Percentiles rank a stretch among this genome's conserved stretches.
These are phyloP conservation scores for Melanotaenia maccullochi DNA, from an alignment of 2,797 vertebrate species.

Conservation along the genomic window DNA sequence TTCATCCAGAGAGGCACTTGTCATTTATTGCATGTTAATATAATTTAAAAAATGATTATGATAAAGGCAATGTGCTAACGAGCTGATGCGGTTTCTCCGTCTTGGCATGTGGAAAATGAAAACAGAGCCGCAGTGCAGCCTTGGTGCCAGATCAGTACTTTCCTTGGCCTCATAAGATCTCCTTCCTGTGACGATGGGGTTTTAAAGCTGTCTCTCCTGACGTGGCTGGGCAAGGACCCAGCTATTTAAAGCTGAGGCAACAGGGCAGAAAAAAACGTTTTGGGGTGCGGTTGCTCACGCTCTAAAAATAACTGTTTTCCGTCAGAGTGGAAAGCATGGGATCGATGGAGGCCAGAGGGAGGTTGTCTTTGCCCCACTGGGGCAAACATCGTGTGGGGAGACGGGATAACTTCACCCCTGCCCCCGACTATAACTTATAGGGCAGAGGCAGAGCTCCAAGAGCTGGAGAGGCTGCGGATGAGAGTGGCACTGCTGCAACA, in stretches of 20 bases:
- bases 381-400: conserved; percentile 41
- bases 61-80: conserved; percentile 51
- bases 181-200: conserved; percentile 45
- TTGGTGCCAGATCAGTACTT: conserved; percentile 61
- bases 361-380: conserved; percentile 65
- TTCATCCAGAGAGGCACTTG: conserved; percentile 5
- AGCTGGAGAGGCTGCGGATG: conserved; percentile 77
- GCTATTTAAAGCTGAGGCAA: conserved; percentile 77
- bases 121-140: conserved; percentile 63
- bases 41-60: conserved; percentile 39
- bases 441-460: conserved; percentile 71
- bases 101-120: conserved; percentile 73
- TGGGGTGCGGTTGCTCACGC: conserved; percentile 71
- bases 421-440: conserved; percentile 73
- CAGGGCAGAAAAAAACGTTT: conserved; percentile 71
- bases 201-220: conserved; percentile 60
- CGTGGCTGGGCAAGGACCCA: conserved; percentile 41
- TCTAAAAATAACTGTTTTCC: conserved; percentile 80
- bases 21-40: conserved; percentile 34
- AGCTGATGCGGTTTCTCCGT: conserved; percentile 64
- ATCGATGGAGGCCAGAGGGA: conserved; percentile 74
- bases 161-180: conserved; percentile 55
- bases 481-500: conserved; percentile 77
- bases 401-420: conserved; percentile 48
- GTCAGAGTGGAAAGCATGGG: conserved; percentile 81